Evolutionary conservation across 2,113 vertebrate species (phyloP).

Genomic region (Rhizomys pruinosus): DNA sequence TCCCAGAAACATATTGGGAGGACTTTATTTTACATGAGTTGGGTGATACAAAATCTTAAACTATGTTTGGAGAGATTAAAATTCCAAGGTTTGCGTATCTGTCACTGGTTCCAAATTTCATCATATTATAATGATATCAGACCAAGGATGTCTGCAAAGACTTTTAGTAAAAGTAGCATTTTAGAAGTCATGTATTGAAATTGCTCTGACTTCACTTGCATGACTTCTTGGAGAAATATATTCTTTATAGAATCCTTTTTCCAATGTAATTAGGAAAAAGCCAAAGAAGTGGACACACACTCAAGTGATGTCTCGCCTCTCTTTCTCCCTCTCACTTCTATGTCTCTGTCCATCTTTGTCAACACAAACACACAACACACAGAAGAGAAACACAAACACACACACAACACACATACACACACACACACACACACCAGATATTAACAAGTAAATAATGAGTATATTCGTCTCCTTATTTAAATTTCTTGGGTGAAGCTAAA

Average conservation of each 20-base stretch:
- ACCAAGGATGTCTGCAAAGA: not conserved
- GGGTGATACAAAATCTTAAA: slow-evolving; percentile 24
- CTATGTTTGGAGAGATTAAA: slow-evolving; percentile 22
- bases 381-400: no score
- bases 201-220: not conserved
- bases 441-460: slow-evolving; percentile 56
- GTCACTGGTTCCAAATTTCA: not conserved
- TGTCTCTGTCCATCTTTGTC: not conserved
- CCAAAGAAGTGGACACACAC: not conserved
- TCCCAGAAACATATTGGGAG: not conserved
- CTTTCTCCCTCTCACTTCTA: not conserved
- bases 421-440: not conserved
- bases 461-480: slow-evolving; percentile 62
- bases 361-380: not conserved
- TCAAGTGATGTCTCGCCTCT: not conserved
- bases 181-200: slow-evolving; percentile 47
- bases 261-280: not conserved
- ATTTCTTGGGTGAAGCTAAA: slow-evolving; percentile 56
- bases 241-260: not conserved
- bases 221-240: not conserved
- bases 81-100: not conserved
- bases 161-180: not conserved
- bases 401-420: not conserved
- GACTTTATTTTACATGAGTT: not conserved
- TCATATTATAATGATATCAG: not conserved